Conservation (phyloP, 2,113 vertebrate species). For the Nematolebias whitei region DNA sequence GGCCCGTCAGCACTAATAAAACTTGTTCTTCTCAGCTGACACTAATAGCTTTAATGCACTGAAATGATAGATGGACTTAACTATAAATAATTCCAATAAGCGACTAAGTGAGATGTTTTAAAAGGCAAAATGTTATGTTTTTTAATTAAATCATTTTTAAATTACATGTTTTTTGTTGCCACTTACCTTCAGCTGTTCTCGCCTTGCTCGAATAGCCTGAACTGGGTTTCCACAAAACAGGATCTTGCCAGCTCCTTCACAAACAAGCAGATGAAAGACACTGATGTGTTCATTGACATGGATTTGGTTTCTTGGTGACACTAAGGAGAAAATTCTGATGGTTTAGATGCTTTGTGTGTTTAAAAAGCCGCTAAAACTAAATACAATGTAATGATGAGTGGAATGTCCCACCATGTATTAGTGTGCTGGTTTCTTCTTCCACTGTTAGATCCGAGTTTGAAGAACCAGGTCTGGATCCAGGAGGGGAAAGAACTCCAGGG, state of each 20-base stretch:
- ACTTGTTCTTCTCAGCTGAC: conserved; percentile 13
- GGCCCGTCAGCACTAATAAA: conserved; percentile 36
- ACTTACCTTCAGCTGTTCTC: conserved; percentile 84
- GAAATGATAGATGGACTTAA: neutral
- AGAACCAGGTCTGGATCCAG: conserved; percentile 63
- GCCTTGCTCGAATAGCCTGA: conserved; percentile 83
- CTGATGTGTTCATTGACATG: conserved; percentile 1
- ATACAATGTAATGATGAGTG: neutral
- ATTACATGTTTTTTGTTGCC: neutral
- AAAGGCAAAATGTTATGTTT: neutral
- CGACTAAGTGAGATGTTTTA: neutral
- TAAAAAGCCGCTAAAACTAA: neutral
- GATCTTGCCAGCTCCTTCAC: conserved; percentile 82
- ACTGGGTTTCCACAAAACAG: conserved; percentile 91
- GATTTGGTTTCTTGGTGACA: conserved; percentile 49
- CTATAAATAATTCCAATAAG: neutral
- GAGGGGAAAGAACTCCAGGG: conserved; percentile 32
- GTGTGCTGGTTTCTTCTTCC: conserved; percentile 81
- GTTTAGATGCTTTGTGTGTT: neutral
- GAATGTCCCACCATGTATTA: conserved; percentile 86
- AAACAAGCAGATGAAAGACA: conserved; percentile 42
- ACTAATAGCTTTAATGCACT: conserved; percentile 11
- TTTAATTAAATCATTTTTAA: neutral
- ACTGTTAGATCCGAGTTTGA: conserved; percentile 58
- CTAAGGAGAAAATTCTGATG: conserved; percentile 7